These are phyloP conservation scores for Phrynocephalus versicolor DNA, from an alignment of 2,113 vertebrate species.

Conservation along the genomic window DNA sequence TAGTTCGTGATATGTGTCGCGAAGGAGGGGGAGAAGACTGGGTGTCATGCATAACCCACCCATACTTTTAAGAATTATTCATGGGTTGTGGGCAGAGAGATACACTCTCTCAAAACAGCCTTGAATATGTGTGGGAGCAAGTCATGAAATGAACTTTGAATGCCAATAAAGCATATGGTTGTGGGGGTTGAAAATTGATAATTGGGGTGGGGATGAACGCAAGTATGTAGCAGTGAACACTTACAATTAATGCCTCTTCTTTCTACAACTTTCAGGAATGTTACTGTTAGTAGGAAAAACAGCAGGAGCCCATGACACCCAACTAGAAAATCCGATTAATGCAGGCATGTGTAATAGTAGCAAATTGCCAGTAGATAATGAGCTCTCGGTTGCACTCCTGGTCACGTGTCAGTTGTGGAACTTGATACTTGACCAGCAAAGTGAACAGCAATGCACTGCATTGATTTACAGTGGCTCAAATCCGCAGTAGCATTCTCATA, in stretches of 20 bases:
- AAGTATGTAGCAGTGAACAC: background rate
- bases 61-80: background rate
- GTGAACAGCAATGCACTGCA: too few species aligned
- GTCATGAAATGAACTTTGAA: constrained; percentile 3
- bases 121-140: constrained; percentile 9
- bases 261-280: background rate
- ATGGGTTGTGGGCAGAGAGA: background rate
- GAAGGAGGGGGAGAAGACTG: background rate
- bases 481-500: too few species aligned
- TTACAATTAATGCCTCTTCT: background rate
- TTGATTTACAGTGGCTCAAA: too few species aligned
- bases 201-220: background rate
- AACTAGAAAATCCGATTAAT: too few species aligned
- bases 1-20: background rate
- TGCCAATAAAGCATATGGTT: constrained; percentile 13
- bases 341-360: too few species aligned
- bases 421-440: too few species aligned
- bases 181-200: background rate
- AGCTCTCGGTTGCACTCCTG: too few species aligned
- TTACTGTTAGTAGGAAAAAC: background rate
- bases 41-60: background rate
- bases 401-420: too few species aligned
- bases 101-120: background rate
- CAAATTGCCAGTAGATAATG: too few species aligned
- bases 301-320: background rate